Evolutionary conservation across 2,797 vertebrate species (phyloP), one percentile per base, ranked within the genome.

Genomic region (Balearica regulorum): DNA sequence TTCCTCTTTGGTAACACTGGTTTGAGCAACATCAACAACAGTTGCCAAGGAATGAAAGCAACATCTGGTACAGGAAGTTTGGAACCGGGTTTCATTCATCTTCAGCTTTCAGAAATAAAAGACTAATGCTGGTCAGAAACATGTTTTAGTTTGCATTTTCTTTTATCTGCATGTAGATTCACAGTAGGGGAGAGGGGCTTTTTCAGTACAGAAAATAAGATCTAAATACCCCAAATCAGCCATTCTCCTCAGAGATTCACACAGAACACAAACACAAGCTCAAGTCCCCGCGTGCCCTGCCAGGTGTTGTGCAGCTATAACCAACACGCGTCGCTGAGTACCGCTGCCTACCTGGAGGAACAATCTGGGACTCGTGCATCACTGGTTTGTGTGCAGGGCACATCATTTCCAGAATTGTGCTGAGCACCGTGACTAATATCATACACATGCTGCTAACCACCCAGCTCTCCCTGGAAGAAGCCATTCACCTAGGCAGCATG

Each of bases 241-340:
- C 15, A 2, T 61, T 54, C 19, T 80, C 19, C 66, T 70, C 25
- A 22, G 3, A 53, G 41, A 20, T 17, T 62, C 24, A 24, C 24
- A 20, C 5, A 19, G 71, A 60, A 37, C 10, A 35, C 0, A 19
- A 37, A 44, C 7, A 22, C 9, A 22, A 54, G 37, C 39, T 20
- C 0, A 1, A 31, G 70, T 10, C 33, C 37, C 55, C 10, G 15
- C 0, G 22, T 33, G 28, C 66, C 57, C 80, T 37, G 41, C 25
- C 77, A 72, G 75, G 21, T 89, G 73, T 2, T 28, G 48, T 3
- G 25, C 70, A 70, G 65, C 72, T 25, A 1, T 4, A 31, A 24
- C 39, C 37, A 84, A 29, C 82, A 43, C 1, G 0, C 0, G 0
- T 11, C 3, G 0, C 44, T 2, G 12, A 26, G 12, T 6, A n/a